phyloP scores from a whole-genome alignment of 2,113 vertebrate genomes.

The Oreochromis aureus region DNA sequence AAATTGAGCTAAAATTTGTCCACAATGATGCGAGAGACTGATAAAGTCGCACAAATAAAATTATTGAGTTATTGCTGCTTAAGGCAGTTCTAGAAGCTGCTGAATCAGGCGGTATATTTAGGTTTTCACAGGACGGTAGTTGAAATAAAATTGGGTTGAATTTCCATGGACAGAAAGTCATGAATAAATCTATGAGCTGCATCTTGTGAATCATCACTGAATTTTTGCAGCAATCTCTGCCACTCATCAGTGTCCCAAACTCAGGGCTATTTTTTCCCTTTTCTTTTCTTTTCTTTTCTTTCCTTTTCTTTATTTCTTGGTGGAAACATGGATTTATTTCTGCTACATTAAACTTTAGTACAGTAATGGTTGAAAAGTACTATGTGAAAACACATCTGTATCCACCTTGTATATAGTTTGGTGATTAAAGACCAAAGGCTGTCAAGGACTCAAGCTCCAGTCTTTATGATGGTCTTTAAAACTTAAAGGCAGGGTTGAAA shows the following conservation, averaged over 20 bases:
- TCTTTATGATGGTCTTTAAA: neutral
- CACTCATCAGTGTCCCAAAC: neutral
- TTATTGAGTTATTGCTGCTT: neutral
- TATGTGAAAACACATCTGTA: neutral
- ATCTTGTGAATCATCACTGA: neutral
- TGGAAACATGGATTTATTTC: neutral
- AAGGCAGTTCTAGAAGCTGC: neutral
- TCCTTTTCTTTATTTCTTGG: too few species aligned
- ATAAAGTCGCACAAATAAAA: neutral
- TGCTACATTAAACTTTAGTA: neutral
- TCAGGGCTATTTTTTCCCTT: neutral
- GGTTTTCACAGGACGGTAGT: neutral
- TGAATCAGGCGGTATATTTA: neutral
- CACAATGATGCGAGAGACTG: neutral
- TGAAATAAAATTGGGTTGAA: neutral
- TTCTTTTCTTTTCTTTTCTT: neutral
- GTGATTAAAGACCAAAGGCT: neutral
- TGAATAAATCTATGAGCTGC: neutral
- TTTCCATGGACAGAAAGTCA: neutral
- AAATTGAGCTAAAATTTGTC: neutral
- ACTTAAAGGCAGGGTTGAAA: neutral
- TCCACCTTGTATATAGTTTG: neutral
- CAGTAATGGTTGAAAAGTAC: neutral
- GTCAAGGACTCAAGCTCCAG: neutral
- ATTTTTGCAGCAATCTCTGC: neutral